Evolutionary conservation across 2,888 invertebrate genomes (phyloP).

Genomic region (Psylliodes chrysocephalus): DNA sequence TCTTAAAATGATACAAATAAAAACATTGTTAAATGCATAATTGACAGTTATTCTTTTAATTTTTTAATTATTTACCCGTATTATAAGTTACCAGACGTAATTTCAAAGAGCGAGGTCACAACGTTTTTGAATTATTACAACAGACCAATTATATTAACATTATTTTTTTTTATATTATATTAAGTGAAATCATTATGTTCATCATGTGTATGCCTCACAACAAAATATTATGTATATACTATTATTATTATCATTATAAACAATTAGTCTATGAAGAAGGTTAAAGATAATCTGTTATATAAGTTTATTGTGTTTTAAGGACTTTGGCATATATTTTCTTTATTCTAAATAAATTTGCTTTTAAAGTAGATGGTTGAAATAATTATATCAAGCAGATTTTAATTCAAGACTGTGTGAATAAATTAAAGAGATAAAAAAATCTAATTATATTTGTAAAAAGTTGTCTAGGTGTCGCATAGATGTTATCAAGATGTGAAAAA

Average conservation of each 20-base stretch:
- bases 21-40: too few relatives aligned
- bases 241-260: neutral
- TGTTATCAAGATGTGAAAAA: too few relatives aligned
- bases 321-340: neutral
- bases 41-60: too few relatives aligned
- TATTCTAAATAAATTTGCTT: neutral
- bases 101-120: constrained; percentile 20
- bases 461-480: too few relatives aligned
- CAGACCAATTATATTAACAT: constrained; percentile 19
- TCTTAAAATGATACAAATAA: too few relatives aligned
- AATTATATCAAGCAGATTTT: neutral
- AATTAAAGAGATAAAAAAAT: too few relatives aligned
- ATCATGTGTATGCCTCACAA: neutral
- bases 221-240: neutral
- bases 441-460: too few relatives aligned
- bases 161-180: constrained; percentile 12
- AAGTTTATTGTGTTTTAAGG: constrained; percentile 6
- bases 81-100: constrained; percentile 13
- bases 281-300: constrained; percentile 4
- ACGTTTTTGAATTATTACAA: constrained; percentile 18
- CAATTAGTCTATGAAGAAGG: constrained; percentile 16
- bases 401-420: too few relatives aligned
- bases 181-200: constrained; percentile 9
- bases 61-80: too few relatives aligned
- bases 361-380: neutral